These are phyloP conservation scores for Troides helena DNA, from an alignment of 2,888 invertebrate species.

Conservation along the genomic window DNA sequence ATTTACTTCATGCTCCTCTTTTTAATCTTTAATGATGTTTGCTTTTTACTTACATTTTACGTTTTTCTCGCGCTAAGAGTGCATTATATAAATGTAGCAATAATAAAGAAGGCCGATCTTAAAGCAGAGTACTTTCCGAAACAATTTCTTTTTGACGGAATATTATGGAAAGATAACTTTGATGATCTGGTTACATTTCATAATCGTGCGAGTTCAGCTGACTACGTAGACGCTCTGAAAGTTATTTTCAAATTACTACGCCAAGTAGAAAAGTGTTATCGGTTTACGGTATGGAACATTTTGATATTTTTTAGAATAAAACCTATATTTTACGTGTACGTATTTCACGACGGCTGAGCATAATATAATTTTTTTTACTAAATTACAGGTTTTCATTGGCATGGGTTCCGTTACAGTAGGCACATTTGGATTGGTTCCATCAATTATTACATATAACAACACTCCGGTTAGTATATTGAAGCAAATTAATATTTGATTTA, in stretches of 20 bases:
- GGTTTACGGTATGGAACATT: constrained; percentile 49
- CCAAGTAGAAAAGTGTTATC: constrained; percentile 42
- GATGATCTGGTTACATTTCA: constrained; percentile 51
- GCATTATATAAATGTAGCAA: constrained; percentile 56
- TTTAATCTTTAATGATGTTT: constrained; percentile 47
- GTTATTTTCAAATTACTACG: constrained; percentile 47
- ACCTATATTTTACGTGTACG: too few relatives aligned
- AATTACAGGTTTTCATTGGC: constrained; percentile 43
- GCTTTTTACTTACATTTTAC: constrained; percentile 41
- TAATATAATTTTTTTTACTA: not conserved
- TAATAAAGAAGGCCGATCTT: constrained; percentile 51
- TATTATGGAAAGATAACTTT: constrained; percentile 52
- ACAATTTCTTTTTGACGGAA: constrained; percentile 45
- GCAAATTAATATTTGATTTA: not conserved
- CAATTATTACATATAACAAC: constrained; percentile 47
- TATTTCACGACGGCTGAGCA: too few relatives aligned
- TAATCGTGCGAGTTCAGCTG: constrained; percentile 37
- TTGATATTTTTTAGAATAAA: not conserved
- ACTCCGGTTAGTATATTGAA: constrained; percentile 40
- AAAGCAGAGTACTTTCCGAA: constrained; percentile 50
- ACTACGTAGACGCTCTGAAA: constrained; percentile 45
- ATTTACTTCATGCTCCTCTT: constrained; percentile 46
- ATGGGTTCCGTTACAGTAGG: constrained; percentile 42
- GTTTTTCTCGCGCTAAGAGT: constrained; percentile 46
- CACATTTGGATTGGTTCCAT: constrained; percentile 51